Conservation (phyloP, 2,797 vertebrate genomes). For the Sternotherus odoratus region DNA sequence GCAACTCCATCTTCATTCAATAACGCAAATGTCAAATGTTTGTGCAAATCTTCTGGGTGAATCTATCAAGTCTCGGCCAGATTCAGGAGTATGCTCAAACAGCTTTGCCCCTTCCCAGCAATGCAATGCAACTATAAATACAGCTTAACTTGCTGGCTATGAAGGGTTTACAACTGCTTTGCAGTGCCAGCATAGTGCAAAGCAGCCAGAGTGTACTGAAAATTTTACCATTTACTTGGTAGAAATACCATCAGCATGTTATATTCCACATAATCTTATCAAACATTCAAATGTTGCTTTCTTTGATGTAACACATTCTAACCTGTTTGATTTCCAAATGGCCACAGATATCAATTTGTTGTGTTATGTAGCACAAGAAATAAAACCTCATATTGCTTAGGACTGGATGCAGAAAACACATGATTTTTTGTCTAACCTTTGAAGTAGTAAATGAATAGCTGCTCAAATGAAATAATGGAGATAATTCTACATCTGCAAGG, state of each 20-base stretch:
- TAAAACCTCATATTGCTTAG: not conserved
- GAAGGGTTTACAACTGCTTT: not conserved
- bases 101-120: not conserved
- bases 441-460: not conserved
- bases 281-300: not conserved
- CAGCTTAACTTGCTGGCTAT: not conserved
- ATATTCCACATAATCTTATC: not conserved
- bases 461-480: not conserved
- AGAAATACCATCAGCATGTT: not conserved
- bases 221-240: not conserved
- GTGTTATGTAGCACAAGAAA: not conserved
- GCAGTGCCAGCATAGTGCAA: not conserved
- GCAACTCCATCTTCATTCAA: not conserved
- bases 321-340: not conserved
- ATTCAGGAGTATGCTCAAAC: not conserved
- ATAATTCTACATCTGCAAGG: not conserved
- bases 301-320: not conserved
- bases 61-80: not conserved
- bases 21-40: not conserved
- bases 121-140: not conserved
- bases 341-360: not conserved
- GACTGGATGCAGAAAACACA: not conserved
- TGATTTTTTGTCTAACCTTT: not conserved
- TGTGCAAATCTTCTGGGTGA: no score
- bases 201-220: not conserved